Evolutionary conservation across 2,797 vertebrate species (phyloP).

Genomic region (Myotis pilosus): DNA sequence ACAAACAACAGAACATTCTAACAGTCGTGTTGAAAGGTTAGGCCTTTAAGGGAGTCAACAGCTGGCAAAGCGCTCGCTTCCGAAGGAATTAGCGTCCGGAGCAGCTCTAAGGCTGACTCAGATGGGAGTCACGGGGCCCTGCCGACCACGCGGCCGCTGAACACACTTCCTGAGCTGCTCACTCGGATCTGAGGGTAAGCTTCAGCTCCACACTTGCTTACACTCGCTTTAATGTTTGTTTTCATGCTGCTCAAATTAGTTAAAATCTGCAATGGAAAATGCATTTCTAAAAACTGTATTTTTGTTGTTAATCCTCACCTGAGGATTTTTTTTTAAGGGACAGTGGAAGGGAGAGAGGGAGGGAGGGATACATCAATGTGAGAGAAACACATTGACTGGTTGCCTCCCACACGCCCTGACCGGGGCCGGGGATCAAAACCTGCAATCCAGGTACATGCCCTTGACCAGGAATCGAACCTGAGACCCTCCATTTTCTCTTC

Average conservation of each 20-base stretch:
- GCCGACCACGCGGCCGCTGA: neutral
- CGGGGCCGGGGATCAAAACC: too few relatives aligned
- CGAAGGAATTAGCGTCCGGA: rapidly evolving
- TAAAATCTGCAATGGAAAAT: neutral
- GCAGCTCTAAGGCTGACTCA: too few relatives aligned
- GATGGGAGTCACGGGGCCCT: neutral
- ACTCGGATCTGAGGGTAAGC: neutral
- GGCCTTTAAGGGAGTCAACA: neutral
- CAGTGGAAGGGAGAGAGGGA: too few relatives aligned
- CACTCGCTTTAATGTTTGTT: neutral
- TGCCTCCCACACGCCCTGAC: too few relatives aligned
- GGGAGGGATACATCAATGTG: too few relatives aligned
- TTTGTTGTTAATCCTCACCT: too few relatives aligned
- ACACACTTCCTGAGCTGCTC: neutral
- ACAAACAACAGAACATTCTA: neutral
- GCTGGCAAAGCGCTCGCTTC: rapidly evolving
- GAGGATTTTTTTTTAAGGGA: too few relatives aligned
- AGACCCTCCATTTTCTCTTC: neutral
- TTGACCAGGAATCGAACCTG: neutral
- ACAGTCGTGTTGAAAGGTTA: neutral
- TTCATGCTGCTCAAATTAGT: neutral
- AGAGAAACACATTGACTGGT: too few relatives aligned
- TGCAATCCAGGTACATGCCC: too few relatives aligned
- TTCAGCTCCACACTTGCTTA: neutral
- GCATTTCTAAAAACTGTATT: neutral